These are phyloP conservation scores for Caenorhabditis inopinata DNA, from an alignment of 1,140 invertebrate species.

Conservation along the genomic window DNA sequence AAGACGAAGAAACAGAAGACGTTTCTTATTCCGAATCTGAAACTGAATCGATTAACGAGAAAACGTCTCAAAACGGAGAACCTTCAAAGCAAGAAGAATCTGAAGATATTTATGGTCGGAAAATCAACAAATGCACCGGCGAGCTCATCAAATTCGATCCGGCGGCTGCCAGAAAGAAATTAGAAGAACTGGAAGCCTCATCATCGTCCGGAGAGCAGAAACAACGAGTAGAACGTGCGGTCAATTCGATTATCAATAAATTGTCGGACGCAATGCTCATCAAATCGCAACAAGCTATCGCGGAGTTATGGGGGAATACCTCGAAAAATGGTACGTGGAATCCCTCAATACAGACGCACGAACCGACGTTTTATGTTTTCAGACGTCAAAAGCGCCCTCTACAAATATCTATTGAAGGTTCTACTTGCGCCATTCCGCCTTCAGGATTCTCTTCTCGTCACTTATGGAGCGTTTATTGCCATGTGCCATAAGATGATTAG, in stretches of 20 bases:
- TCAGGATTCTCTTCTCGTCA: slow-evolving; percentile 47
- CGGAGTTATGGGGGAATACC: slow-evolving; percentile 44
- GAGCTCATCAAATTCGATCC: slow-evolving; percentile 40
- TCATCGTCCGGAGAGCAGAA: not conserved
- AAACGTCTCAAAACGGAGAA: too few species aligned
- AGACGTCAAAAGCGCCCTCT: slow-evolving; percentile 53
- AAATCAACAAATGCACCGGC: slow-evolving; percentile 34
- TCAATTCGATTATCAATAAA: slow-evolving; percentile 35
- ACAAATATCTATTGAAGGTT: slow-evolving; percentile 44
- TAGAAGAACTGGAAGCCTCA: slow-evolving; percentile 28
- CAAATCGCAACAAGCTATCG: slow-evolving; percentile 45
- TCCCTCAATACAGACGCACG: too few species aligned
- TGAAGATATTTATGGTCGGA: slow-evolving; percentile 41
- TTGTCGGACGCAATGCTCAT: slow-evolving; percentile 52
- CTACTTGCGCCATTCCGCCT: slow-evolving; percentile 43
- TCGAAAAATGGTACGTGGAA: slow-evolving; percentile 51
- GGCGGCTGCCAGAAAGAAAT: slow-evolving; percentile 21
- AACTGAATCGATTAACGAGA: too few species aligned
- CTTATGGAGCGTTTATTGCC: slow-evolving; percentile 48
- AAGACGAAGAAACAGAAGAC: not conserved
- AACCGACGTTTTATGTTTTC: too few species aligned
- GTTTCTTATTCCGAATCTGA: not conserved
- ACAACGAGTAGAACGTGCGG: not conserved
- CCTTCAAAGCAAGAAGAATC: not conserved
- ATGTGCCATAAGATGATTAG: slow-evolving; percentile 49